A percentile compares a stretch with the other conserved stretches of the same genome.
Evolutionary conservation across 2,888 invertebrate genomes (phyloP).

Genomic region (Entomobrya multifasciata): DNA sequence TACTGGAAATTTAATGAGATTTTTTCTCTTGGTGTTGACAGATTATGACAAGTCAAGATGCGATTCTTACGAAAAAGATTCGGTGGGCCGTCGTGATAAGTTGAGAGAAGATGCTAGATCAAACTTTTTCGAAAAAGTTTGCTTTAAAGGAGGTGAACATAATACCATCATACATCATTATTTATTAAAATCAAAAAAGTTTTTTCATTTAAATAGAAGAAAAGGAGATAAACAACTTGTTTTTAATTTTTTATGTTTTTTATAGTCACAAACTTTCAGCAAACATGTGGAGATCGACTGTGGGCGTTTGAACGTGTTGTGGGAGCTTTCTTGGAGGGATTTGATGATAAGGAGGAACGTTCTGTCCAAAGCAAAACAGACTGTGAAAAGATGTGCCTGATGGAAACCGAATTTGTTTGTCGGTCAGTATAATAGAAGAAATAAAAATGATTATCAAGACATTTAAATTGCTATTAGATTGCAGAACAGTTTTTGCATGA

Average conservation of each 20-base stretch:
- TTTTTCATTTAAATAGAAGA: neutral
- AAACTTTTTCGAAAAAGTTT: conserved; percentile 82
- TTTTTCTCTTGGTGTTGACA: conserved; percentile 59
- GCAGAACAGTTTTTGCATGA: too few species aligned
- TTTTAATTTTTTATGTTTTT: conserved; percentile 19
- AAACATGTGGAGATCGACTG: conserved; percentile 82
- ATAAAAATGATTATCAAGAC: too few species aligned
- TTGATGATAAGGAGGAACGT: conserved; percentile 81
- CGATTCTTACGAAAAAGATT: conserved; percentile 81
- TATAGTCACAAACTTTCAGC: conserved; percentile 81
- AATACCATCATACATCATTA: too few species aligned
- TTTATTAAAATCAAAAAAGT: neutral
- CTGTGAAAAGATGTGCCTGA: conserved; percentile 83
- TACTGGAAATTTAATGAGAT: neutral
- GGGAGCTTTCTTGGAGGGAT: conserved; percentile 82
- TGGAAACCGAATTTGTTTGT: conserved; percentile 83
- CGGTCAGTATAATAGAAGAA: conserved; percentile 79
- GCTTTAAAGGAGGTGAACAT: conserved; percentile 81
- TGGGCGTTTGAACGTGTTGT: conserved; percentile 83
- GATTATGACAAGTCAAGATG: conserved; percentile 82
- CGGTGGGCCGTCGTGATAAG: conserved; percentile 80
- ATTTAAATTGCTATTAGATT: too few species aligned
- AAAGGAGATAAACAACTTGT: too few species aligned
- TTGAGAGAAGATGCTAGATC: conserved; percentile 81
- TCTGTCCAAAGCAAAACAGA: conserved; percentile 81